Base-by-base conservation (phyloP, 2,888 invertebrate species). In the Lasioglossum oenotherae region DNA sequence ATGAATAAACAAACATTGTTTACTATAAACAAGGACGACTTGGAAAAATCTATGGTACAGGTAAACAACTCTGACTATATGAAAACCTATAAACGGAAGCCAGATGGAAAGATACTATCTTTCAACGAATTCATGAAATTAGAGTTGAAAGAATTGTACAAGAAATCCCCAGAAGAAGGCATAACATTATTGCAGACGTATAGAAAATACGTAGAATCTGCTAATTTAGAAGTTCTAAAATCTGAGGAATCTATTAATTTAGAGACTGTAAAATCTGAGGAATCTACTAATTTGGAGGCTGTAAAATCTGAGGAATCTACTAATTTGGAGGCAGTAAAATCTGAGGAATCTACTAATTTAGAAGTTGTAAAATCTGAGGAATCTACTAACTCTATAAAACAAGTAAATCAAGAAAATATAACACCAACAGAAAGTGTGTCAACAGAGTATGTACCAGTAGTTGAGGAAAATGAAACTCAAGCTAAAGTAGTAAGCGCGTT, bases 1-100 rank as follows among this genome's bases (percentile, higher is more conserved):
- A 67, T 96, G n/a, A 93, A 95, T 74, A 95, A 95, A 82, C 96
- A 96, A 16, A 92, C 16, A 14, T 8, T 10, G 2, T 31, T 14
- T 27, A 1, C 31, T 35, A 41, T 1, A 0, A 6, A 78, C 1
- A 8, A 73, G 2, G 14, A 46, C 19, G 14, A 12, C n/a, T 1
- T 2, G 2, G 23, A 44, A n/a, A 12, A n/a, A n/a, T 14, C 31
- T n/a, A 16, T 78, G 6, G 8, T 35, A 35, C 3, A 64, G 38
- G 41, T 38, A 76, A 41, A 19, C 31, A 71, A 38, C 46, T 71
- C n/a, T 35, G 53, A 82, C 27, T 82, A 78, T 82, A 46, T 60
- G 35, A 80, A 84, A 14, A 14, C 4, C 19, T 5, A 73, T 35
- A 27, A 31, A 19, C 12, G 0, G 1, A 23, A 41, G 19, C 5